Percentiles rank a stretch among this genome's conserved stretches.
These are phyloP conservation scores for Peromyscus polionotus DNA, from an alignment of 2,113 vertebrate species.

Conservation along the genomic window DNA sequence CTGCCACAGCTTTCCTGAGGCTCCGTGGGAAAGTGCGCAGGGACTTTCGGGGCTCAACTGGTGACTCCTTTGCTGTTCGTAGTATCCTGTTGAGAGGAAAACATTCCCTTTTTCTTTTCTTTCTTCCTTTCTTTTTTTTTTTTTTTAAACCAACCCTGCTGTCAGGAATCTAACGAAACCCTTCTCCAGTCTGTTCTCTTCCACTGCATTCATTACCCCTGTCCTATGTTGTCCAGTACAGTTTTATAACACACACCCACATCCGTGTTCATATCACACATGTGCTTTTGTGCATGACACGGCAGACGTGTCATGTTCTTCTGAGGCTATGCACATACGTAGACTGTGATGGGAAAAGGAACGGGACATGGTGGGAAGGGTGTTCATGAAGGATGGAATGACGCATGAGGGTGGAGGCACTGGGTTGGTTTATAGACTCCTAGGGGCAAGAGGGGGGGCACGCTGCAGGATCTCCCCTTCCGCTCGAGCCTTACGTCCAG, in stretches of 20 bases:
- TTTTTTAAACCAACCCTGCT: not conserved
- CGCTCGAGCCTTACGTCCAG: not conserved
- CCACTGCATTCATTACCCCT: not conserved
- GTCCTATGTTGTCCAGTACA: not conserved
- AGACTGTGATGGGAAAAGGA: not conserved
- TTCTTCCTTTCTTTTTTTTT: no score
- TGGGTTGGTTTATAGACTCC: not conserved
- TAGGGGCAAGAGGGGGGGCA: not conserved
- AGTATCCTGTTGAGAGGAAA: not conserved
- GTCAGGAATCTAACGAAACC: not conserved
- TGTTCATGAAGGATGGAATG: not conserved
- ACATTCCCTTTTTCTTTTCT: no score
- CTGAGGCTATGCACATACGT: constrained; percentile 46
- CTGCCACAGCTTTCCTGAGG: not conserved
- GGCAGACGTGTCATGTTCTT: not conserved
- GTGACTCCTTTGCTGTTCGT: not conserved
- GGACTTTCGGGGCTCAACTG: constrained; percentile 9
- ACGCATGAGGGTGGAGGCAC: not conserved
- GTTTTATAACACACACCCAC: not conserved
- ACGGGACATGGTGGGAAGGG: not conserved
- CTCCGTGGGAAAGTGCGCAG: rapidly evolving
- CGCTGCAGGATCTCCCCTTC: not conserved
- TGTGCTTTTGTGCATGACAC: not conserved
- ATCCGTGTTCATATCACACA: not conserved
- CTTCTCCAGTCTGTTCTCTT: not conserved